Percentiles rank a stretch among this genome's conserved stretches.
These are phyloP conservation scores for Sinocyclocheilus maitianheensis DNA, from an alignment of 2,113 vertebrate genomes.

Conservation along the genomic window DNA sequence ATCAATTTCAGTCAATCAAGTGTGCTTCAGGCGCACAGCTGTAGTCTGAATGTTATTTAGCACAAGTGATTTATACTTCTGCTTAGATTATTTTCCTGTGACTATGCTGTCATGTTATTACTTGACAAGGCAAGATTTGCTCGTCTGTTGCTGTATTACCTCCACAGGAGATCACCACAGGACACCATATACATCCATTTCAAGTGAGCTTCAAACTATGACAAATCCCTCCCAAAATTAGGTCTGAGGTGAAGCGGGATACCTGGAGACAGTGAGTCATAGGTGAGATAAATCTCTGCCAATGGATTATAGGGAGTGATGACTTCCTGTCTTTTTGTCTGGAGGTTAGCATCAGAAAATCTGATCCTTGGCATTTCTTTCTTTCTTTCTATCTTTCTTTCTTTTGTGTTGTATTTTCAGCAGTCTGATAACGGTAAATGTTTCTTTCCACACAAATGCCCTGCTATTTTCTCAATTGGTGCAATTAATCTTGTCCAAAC, in stretches of 20 bases:
- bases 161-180: conserved; percentile 7
- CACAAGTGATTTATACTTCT: conserved; percentile 18
- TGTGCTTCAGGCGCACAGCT: background rate
- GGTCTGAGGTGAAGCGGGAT: conserved; percentile 44
- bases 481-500: conserved; percentile 62
- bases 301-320: conserved; percentile 45
- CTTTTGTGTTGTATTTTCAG: conserved; percentile 1
- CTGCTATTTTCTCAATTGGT: conserved; percentile 60
- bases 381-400: conserved; percentile 14
- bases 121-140: background rate
- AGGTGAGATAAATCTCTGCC: conserved; percentile 54
- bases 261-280: conserved; percentile 54
- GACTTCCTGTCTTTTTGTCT: conserved; percentile 50
- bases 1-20: conserved; percentile 11
- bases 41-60: conserved; percentile 5
- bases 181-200: conserved; percentile 35
- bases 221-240: conserved; percentile 52
- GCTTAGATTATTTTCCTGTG: conserved; percentile 9
- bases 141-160: conserved; percentile 14
- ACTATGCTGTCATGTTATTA: conserved; percentile 16
- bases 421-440: conserved; percentile 50
- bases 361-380: conserved; percentile 16
- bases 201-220: conserved; percentile 48
- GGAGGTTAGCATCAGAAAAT: conserved; percentile 37
- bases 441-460: conserved; percentile 53